Base-by-base conservation (phyloP, 2,113 vertebrate genomes). In the Elaphurus davidianus region DNA sequence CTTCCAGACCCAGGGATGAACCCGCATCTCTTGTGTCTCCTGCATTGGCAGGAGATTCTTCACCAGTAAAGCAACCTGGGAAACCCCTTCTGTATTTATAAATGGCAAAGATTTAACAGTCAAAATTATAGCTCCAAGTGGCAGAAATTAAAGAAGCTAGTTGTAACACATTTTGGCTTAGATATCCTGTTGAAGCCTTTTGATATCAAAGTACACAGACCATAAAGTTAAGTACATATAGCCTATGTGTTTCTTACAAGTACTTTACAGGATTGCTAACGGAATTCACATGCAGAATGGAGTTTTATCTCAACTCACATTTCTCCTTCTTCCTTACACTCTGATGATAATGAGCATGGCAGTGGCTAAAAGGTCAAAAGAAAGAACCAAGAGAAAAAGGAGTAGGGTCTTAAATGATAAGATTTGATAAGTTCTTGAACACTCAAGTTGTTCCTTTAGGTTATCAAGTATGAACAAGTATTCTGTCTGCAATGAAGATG, bases 181-280 rank as follows among this genome's bases (percentile, higher is more conserved):
- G 55, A 40, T 57, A 59, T 71, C 25, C 28, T 91, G 88, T 91
- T 93, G 81, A 97, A 96, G 64, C 40, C 79, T 64, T 86, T 94
- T 74, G 45, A 83, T 94, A 27, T 91, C 45, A 43, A 28, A 91
- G 52, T 43, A 62, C 27, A 87, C 33, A 95, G 50, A 55, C 30
- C 59, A 93, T 86, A 71, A 94, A 94, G 28, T 95, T 96, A 64
- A 91, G 7, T 59, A 78, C 91, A 96, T 94, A 91, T 87, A 86
- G 60, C 2, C 60, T 47, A 11, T 84, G n/a, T 33, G 25, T 55
- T 88, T 25, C 25, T 92, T 92, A 90, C 67, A 86, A 87, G 74
- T 96, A 84, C 8, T 94, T 97, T 54, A 47, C 28, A 90, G 17
- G 14, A 2, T 33, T 60, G 28, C 64, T 94, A 97, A 95, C 36